Base-by-base conservation (phyloP, 1,140 invertebrate genomes). In the Antheraea pernyi region DNA sequence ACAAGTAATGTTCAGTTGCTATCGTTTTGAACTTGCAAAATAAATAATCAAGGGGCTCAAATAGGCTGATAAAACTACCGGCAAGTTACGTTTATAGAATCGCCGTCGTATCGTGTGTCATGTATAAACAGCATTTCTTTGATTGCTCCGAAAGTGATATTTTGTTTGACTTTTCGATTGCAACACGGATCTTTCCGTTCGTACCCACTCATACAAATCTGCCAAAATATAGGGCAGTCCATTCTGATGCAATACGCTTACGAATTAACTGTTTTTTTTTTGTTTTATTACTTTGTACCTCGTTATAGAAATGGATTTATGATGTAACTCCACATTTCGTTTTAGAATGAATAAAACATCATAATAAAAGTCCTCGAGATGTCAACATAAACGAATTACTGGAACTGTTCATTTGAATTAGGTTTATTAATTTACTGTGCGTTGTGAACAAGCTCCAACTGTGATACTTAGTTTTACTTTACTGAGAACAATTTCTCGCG, bases 211-310 rank as follows among this genome's bases (percentile, higher is more conserved):
- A 63, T 63, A 63, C 61, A 37, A 16, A 10, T 37, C 22, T 63
- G 13, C 37, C 30, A 63, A 63, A 63, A 63, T 63, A 37, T 63
- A 63, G 61, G 61, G 37, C 61, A 63, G 37, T 8, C 61, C 37
- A 30, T 36, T 62, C 60, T 63, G 61, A 37, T 63, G 61, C 61
- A 63, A 63, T 63, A 63, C 13, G 22, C 61, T 63, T 63, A 63
- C 61, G 61, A 11, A 18, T 63, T 37, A 63, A 63, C 61, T n/a
- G 19, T 22, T n/a, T 63, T 63, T 63, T 63, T 63, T 36, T 63
- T n/a, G 19, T 63, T 63, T 63, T 63, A 63, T 63, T 63, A 19
- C 59, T 61, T 7, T 30, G n/a, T 61, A 53, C 46, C 46, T 36
- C 10, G 61, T 37, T 63, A 63, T 63, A 63, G 37, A 63, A 30